A percentile compares a stretch with the other conserved stretches of the same genome.
phyloP scores from a whole-genome alignment of 1,140 invertebrate genomes.

The Notospermus geniculatus region DNA sequence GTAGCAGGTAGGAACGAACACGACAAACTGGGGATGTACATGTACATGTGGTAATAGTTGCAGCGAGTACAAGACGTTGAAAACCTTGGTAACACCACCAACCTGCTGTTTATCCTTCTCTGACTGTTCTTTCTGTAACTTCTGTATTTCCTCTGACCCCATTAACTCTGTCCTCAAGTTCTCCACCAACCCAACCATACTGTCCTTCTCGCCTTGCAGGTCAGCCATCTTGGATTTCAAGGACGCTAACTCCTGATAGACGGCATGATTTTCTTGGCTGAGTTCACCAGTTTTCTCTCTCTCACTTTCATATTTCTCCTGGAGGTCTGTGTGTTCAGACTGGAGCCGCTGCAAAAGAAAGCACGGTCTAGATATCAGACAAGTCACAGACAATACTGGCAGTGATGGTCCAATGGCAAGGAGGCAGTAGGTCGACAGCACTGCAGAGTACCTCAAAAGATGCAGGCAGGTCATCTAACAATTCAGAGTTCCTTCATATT shows the following conservation, averaged over 20 bases:
- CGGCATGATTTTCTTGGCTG: conserved; percentile 40
- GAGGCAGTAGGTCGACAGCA: no score
- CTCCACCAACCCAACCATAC: conserved; percentile 29
- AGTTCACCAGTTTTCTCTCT: conserved; percentile 10
- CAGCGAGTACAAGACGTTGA: no score
- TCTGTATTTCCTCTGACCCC: conserved; percentile 36
- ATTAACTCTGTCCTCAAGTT: conserved; percentile 29
- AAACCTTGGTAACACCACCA: background rate
- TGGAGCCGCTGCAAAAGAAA: conserved; percentile 56
- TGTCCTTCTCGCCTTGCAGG: conserved; percentile 51
- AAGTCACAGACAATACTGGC: no score
- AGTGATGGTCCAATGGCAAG: no score
- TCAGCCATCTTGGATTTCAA: conserved; percentile 55
- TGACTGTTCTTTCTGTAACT: conserved; percentile 41
- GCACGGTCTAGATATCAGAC: conserved; percentile 21
- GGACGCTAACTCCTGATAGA: conserved; percentile 55
- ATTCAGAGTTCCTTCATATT: no score
- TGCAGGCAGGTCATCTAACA: no score
- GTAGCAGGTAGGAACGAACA: no score
- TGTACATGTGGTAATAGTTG: no score
- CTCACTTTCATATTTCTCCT: conserved; percentile 57
- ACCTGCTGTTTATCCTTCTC: conserved; percentile 40
- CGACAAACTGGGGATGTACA: no score
- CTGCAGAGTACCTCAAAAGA: no score
- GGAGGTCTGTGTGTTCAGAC: conserved; percentile 58